Conservation (phyloP, 1,140 invertebrate species). For the Ditylenchus dipsaci region DNA sequence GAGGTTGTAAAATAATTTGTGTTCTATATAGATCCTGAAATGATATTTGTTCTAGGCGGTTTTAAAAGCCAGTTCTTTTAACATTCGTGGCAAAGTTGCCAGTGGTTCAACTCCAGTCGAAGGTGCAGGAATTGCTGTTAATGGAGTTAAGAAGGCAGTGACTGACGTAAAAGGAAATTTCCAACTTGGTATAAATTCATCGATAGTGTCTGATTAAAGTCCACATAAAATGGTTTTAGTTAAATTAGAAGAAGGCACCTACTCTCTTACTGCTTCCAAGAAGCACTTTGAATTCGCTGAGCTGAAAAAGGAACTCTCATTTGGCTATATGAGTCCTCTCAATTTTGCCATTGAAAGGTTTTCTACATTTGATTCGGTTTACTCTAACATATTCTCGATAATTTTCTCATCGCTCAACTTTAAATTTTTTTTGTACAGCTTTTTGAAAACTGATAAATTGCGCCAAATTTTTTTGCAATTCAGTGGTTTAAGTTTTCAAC, state of each 20-base stretch:
- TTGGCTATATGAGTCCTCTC: neutral
- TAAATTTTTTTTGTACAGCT: too few relatives aligned
- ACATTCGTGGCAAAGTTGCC: neutral
- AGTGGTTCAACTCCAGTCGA: neutral
- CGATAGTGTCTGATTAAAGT: neutral
- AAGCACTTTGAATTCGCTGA: neutral
- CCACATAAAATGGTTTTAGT: neutral
- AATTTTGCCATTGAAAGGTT: neutral
- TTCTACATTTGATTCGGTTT: neutral
- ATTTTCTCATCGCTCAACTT: too few relatives aligned
- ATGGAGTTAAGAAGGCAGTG: conserved; percentile 3
- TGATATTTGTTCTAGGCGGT: neutral
- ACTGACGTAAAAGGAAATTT: neutral
- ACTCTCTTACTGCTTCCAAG: neutral
- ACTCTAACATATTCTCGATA: too few relatives aligned
- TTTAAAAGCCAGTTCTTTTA: neutral
- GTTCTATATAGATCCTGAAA: neutral
- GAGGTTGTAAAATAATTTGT: too few relatives aligned
- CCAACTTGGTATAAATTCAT: neutral
- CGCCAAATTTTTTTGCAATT: too few relatives aligned
- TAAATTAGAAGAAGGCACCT: neutral
- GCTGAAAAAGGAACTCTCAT: neutral
- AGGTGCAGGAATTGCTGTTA: neutral
- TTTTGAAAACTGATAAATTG: too few relatives aligned
- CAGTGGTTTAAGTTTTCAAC: neutral